Base-by-base conservation (phyloP, 2,797 vertebrate species). In the Loriculus beryllinus region DNA sequence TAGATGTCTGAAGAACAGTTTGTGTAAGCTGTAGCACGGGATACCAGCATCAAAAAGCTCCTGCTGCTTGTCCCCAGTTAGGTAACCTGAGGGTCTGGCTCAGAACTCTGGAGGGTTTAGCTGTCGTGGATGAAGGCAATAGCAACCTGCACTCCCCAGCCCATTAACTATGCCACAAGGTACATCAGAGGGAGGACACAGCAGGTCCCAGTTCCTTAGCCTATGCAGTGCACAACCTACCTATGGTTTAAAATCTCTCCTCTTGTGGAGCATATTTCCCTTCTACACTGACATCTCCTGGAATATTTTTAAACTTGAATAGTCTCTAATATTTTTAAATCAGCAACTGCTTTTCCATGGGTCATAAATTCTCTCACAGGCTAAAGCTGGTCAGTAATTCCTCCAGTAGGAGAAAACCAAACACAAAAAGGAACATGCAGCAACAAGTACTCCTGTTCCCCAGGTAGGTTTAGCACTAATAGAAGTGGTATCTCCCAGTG, bases 141-240 rank as follows among this genome's bases (percentile, higher is more conserved):
- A 57, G 12, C 60, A 69, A 6, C 39, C 22, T 25, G 23, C 7
- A 5, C 14, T 47, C 31, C 33, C 20, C 60, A 63, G 23, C 9
- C 54, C 3, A 0, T 35, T 10, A 42, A 17, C 80, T 45, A 14
- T 10, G 13, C 62, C 56, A 40, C 26, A 22, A 52, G 19, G 25
- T 25, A 15, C 74, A 25, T 28, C 22, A n/a, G 6, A 26, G 47
- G 62, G 80, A 81, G 79, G 25, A 75, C n/a, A 43, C 16, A 35
- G 59, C 42, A 40, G 54, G 60, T 17, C 37, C n/a, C 74, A 40
- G 49, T 45, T 49, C 51, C 26, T 10, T 37, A 60, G 74, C 63
- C 63, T 4, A 0, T 4, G 35, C 1, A 1, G 1, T 8, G 26
- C 54, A 17, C 12, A 1, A 33, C 65, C 56, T 43, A 33, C 65